phyloP scores from a whole-genome alignment of 2,113 vertebrate genomes.

The Poeciliopsis occidentalis region DNA sequence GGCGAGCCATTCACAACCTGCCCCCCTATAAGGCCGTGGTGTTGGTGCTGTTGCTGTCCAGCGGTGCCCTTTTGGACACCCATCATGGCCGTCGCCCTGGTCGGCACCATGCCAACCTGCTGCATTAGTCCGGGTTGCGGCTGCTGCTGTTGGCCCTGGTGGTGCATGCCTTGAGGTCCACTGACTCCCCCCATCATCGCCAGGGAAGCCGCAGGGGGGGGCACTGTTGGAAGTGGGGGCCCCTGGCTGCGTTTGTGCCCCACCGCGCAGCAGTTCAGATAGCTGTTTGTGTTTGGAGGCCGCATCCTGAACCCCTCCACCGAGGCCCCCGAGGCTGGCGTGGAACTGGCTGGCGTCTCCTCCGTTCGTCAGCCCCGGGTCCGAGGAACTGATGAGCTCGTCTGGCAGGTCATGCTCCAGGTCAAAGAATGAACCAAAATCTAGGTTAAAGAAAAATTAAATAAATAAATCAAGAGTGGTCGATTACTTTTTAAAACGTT shows the following conservation, averaged over 20 bases:
- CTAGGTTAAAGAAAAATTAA: constrained; percentile 65
- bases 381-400: constrained; percentile 94
- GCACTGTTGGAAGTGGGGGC: constrained; percentile 74
- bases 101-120: constrained; percentile 75
- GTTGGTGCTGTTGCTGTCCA: constrained; percentile 76
- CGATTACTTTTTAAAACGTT: neutral
- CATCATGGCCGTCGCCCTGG: constrained; percentile 76
- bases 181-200: constrained; percentile 73
- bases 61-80: constrained; percentile 73
- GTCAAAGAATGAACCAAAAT: constrained; percentile 96
- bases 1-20: constrained; percentile 95
- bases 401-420: constrained; percentile 98
- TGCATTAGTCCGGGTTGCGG: constrained; percentile 85
- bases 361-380: constrained; percentile 91
- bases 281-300: constrained; percentile 98
- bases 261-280: constrained; percentile 91
- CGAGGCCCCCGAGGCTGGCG: constrained; percentile 84
- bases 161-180: constrained; percentile 69
- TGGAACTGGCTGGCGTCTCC: constrained; percentile 90
- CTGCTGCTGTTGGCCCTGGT: constrained; percentile 69
- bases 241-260: constrained; percentile 82
- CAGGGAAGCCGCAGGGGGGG: constrained; percentile 62
- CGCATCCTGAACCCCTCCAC: constrained; percentile 86
- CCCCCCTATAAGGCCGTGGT: constrained; percentile 79
- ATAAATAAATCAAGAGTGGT: neutral